These are phyloP conservation scores for Chrysodeixis includens DNA, from an alignment of 2,888 invertebrate genomes.

Conservation along the genomic window DNA sequence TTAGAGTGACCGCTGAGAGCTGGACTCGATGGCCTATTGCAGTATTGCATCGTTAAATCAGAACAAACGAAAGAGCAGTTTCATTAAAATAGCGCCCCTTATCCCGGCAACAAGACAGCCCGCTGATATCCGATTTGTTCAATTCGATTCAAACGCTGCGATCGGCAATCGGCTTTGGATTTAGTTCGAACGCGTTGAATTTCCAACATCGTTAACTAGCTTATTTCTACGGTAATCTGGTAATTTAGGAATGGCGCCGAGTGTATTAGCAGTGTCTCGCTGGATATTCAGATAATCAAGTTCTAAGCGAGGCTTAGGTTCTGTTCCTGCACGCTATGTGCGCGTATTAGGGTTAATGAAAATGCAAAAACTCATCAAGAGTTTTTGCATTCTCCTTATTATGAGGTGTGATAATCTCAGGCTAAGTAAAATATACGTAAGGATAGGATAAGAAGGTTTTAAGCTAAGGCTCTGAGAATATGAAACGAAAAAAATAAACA, in stretches of 20 bases:
- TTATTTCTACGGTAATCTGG: constrained; percentile 50
- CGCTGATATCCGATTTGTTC: constrained; percentile 36
- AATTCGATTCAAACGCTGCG: constrained; percentile 32
- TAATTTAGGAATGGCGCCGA: constrained; percentile 39
- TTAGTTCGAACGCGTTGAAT: constrained; percentile 28
- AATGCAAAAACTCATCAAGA: neutral
- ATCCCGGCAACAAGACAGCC: constrained; percentile 16
- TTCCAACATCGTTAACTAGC: constrained; percentile 37
- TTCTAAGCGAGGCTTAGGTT: constrained; percentile 3
- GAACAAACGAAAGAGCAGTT: constrained; percentile 19
- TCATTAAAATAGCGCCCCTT: constrained; percentile 37
- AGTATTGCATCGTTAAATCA: neutral
- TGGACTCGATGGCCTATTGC: neutral
- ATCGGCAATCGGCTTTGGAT: constrained; percentile 34
- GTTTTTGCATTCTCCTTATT: neutral
- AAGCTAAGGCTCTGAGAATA: no score
- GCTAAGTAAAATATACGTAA: neutral
- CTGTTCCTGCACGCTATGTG: neutral
- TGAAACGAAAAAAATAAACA: no score
- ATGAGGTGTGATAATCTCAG: neutral
- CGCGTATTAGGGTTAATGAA: neutral
- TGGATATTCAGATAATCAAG: constrained; percentile 9
- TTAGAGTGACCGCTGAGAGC: neutral
- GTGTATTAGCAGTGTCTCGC: constrained; percentile 25
- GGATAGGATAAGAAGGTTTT: neutral